Conservation (phyloP, 23 tunicate genomes). For the Trididemnum clinides region DNA sequence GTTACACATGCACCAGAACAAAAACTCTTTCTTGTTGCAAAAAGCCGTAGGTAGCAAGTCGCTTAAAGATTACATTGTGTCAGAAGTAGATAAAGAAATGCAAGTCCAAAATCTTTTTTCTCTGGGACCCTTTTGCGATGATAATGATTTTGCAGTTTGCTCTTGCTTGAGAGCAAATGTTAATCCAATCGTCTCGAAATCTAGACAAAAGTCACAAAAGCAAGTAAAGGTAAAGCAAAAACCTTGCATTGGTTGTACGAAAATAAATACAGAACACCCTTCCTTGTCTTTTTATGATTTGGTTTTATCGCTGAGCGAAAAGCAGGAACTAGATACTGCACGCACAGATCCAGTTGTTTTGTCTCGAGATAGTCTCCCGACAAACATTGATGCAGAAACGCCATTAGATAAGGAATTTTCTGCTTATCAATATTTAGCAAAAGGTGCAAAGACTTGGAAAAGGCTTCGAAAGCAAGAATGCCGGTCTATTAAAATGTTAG, state of each 20-base stretch:
- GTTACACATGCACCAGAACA: not conserved
- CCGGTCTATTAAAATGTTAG: constrained; percentile 1
- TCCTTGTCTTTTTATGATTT: too few species aligned
- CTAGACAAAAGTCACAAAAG: not conserved
- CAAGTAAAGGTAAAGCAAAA: not conserved
- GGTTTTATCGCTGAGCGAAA: too few species aligned
- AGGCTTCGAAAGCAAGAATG: constrained; percentile 21
- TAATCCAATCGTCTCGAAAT: not conserved
- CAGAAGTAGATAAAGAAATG: not conserved
- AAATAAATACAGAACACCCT: too few species aligned
- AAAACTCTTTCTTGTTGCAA: not conserved
- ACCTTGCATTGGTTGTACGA: not conserved
- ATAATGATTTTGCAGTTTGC: not conserved
- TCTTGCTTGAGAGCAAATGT: constrained; percentile 10
- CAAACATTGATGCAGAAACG: too few species aligned
- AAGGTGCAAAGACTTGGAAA: constrained; percentile 28
- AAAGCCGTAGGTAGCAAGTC: not conserved
- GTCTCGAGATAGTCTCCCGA: too few species aligned
- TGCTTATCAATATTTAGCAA: not conserved
- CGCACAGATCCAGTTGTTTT: too few species aligned
- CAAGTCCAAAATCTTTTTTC: constrained; percentile 23
- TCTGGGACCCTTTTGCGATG: constrained; percentile 48
- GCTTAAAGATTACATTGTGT: constrained; percentile 17
- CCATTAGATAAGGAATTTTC: too few species aligned
- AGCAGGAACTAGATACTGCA: too few species aligned